Evolutionary conservation across 2,113 vertebrate genomes (phyloP), one percentile per base, ranked within the genome.

Genomic region (Cephalopterus ornatus): DNA sequence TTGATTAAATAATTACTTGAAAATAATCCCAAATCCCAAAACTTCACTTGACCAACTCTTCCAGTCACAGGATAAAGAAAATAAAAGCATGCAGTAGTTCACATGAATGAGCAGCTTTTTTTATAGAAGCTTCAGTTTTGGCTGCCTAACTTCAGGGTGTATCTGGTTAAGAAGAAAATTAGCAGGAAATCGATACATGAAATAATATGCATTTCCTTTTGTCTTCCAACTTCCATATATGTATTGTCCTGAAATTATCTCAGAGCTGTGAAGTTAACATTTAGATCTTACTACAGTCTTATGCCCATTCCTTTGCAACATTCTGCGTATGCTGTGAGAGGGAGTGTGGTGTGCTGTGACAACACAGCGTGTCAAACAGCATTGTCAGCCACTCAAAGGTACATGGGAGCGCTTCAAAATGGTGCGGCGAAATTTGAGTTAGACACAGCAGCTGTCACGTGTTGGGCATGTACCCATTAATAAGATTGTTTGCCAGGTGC

Each of bases 81-180:
- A 89, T 94, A 96, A 97, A 97, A 53, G 90, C 32, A 28, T 95
- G 42, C 95, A 96, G 44, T 70, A 88, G 77, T 67, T 74, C 23
- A 15, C 33, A 3, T 58, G 30, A 89, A 27, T 24, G 30, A 47
- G 17, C 33, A 63, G 9, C 33, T 89, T 59, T 33, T 22, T 55
- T 15, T 13, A 24, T 15, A 50, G 81, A 95, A 92, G 79, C 58
- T 61, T 95, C 86, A 58, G 24, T 12, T 85, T 85, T 85, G 22
- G 23, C 32, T 77, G 24, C 37, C 49, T 56, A 62, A 72, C n/a
- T 78, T 78, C 2, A 41, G 2, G 2, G 2, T 75, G 9, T 59
- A 32, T 87, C 42, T 55, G 46, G 73, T 67, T 23, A 85, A 75
- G 62, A 89, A 78, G 26, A 80, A 87, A 91, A 56, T n/a, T 3